Conservation (phyloP, 1,140 invertebrate genomes). For the Zaprionus kolodkinae region DNA sequence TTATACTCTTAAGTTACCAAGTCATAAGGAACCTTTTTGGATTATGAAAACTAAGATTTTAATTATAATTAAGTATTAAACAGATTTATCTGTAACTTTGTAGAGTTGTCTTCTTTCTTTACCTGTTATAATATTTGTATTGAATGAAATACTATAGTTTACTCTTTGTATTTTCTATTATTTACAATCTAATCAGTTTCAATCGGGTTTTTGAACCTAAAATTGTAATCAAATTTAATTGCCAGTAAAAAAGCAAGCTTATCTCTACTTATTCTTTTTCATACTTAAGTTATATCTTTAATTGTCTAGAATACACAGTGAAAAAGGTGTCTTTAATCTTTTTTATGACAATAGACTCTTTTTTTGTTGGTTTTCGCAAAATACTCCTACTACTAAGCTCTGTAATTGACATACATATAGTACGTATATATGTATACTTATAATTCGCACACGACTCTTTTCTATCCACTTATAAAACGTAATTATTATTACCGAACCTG, state of each 20-base stretch:
- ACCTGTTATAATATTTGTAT: background rate
- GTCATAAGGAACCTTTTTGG: background rate
- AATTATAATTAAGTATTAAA: background rate
- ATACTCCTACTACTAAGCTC: background rate
- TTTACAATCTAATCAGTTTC: too few relatives aligned
- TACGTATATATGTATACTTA: background rate
- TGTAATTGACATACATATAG: slow-evolving; percentile 17
- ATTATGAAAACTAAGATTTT: background rate
- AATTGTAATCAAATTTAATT: background rate
- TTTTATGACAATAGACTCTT: background rate
- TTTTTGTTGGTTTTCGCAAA: background rate
- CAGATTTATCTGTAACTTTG: background rate
- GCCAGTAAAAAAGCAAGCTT: too few relatives aligned
- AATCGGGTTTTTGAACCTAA: background rate
- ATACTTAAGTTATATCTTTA: background rate
- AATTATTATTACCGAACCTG: slow-evolving; percentile 48
- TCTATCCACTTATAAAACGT: slow-evolving; percentile 33
- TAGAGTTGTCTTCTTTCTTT: background rate
- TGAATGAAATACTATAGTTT: too few relatives aligned
- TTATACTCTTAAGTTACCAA: background rate
- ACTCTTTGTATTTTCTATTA: too few relatives aligned
- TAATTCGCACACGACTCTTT: slow-evolving; percentile 13
- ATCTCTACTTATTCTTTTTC: too few relatives aligned
- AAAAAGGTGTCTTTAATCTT: background rate
- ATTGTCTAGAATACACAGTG: background rate